Conservation (phyloP, 2,113 vertebrate species). For the Cebus imitator region DNA sequence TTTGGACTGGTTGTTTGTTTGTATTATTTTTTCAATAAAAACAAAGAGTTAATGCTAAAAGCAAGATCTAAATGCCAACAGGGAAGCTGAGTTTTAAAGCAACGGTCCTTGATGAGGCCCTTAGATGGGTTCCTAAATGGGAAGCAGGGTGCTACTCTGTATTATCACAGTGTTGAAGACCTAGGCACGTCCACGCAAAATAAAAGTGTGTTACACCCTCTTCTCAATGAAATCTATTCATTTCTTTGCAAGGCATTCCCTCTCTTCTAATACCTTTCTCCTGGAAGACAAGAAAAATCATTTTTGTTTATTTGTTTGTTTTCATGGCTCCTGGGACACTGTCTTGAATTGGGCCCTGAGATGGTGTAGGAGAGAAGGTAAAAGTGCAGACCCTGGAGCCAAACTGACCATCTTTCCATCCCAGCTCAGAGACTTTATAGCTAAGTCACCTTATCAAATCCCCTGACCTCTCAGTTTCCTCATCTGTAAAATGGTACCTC, state of each 20-base stretch:
- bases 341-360: neutral
- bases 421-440: neutral
- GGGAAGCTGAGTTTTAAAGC: neutral
- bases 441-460: neutral
- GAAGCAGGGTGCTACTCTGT: neutral
- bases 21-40: slow-evolving; percentile 10
- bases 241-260: neutral
- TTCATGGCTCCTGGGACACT: neutral
- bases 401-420: neutral
- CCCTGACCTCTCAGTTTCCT: neutral
- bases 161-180: neutral
- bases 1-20: neutral
- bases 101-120: neutral
- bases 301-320: neutral
- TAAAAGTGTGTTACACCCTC: neutral
- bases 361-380: neutral
- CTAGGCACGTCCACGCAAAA: neutral
- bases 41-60: neutral
- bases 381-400: neutral
- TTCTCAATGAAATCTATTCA: neutral
- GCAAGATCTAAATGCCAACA: neutral
- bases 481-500: neutral
- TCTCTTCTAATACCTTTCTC: neutral
- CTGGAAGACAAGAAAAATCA: neutral
- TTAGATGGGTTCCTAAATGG: neutral